Percentiles rank a stretch among this genome's conserved stretches.
Conservation (phyloP, 2,113 vertebrate genomes). For the Gadus macrocephalus region DNA sequence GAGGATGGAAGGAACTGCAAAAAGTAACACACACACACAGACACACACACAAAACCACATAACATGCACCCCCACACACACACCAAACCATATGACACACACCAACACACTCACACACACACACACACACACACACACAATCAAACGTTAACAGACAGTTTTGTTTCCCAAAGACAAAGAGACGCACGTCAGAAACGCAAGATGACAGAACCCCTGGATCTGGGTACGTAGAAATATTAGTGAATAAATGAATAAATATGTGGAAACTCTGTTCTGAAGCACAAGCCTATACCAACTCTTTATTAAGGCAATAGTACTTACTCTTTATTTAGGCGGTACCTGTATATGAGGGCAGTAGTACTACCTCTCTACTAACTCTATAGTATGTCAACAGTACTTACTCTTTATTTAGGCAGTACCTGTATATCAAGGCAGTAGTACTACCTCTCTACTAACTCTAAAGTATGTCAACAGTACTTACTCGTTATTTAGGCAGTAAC, state of each 20-base stretch:
- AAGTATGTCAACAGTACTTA: neutral
- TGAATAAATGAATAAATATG: too few relatives aligned
- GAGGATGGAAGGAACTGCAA: constrained; percentile 77
- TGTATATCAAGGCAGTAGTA: too few relatives aligned
- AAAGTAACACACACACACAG: constrained; percentile 62
- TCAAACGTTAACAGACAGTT: neutral
- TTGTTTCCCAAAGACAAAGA: constrained; percentile 66
- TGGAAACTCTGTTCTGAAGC: too few relatives aligned
- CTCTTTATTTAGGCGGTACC: too few relatives aligned
- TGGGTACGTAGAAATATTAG: constrained; percentile 43
- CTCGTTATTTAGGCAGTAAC: too few relatives aligned
- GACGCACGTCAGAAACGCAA: constrained; percentile 74
- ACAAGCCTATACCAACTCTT: neutral
- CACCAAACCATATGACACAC: neutral
- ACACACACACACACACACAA: constrained; percentile 4
- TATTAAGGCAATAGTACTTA: neutral
- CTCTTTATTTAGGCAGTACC: neutral
- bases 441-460: too few relatives aligned
- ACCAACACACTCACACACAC: neutral
- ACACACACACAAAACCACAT: neutral
- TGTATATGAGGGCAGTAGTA: too few relatives aligned
- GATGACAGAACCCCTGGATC: constrained; percentile 61
- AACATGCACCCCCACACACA: neutral
- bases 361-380: too few relatives aligned
- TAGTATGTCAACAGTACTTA: neutral